Percentiles rank a stretch among this genome's conserved stretches.
Conservation (phyloP, 1,140 invertebrate genomes). For the Piezodorus guildinii region DNA sequence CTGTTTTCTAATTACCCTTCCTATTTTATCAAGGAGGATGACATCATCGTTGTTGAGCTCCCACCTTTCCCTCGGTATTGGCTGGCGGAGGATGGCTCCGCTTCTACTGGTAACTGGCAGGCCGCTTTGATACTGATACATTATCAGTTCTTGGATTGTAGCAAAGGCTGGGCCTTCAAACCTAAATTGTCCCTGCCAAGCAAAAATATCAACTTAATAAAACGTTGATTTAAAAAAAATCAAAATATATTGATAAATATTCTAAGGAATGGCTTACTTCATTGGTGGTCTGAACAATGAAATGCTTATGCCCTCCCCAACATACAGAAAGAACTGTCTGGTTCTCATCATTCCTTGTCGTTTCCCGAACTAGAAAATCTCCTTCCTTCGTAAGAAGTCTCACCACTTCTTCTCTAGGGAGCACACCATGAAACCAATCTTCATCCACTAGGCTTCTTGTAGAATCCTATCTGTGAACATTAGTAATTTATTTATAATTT, state of each 20-base stretch:
- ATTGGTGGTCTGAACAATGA: constrained; percentile 88
- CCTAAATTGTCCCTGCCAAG: constrained; percentile 65
- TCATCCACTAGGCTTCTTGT: constrained; percentile 58
- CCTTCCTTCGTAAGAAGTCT: constrained; percentile 75
- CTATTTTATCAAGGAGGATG: constrained; percentile 83
- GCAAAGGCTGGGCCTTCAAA: constrained; percentile 90
- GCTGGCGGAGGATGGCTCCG: constrained; percentile 74
- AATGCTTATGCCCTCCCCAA: constrained; percentile 93
- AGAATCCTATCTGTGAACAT: constrained; percentile 26
- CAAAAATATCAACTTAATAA: constrained; percentile 1
- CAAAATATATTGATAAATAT: constrained; percentile 13
- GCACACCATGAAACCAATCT: constrained; percentile 95
- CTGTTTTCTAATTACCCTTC: constrained; percentile 51
- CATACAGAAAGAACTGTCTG: constrained; percentile 89
- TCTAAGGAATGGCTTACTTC: constrained; percentile 45
- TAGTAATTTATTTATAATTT: background rate
- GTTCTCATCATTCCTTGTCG: constrained; percentile 80
- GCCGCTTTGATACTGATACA: constrained; percentile 71
- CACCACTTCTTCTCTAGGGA: constrained; percentile 92
- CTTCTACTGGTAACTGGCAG: constrained; percentile 82
- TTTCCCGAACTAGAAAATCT: constrained; percentile 90
- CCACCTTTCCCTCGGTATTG: constrained; percentile 86
- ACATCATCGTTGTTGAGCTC: constrained; percentile 95
- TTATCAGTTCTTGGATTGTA: constrained; percentile 81
- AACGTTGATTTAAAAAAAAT: background rate